Base-by-base conservation (phyloP, 2,113 vertebrate genomes). In the Odobenus rosmarus region DNA sequence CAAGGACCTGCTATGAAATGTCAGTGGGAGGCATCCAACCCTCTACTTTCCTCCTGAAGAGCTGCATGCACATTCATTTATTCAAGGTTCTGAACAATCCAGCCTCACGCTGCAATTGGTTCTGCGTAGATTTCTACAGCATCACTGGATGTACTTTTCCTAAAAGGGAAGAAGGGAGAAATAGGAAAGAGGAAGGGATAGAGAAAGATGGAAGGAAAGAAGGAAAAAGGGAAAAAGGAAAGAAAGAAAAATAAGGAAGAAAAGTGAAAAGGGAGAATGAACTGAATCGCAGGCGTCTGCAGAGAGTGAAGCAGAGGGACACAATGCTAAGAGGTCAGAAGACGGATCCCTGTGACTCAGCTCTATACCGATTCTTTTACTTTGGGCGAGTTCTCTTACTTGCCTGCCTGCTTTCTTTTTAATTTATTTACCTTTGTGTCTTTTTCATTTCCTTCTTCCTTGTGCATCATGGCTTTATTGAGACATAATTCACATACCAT, bases 11-110 rank as follows among this genome's bases (percentile, higher is more conserved):
- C 16, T 16, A 4, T 36, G 4, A n/a, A 21, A 33, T 19, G 1
- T 10, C n/a, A 42, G 49, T 2, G 13, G 74, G 46, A n/a, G 7
- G 61, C 3, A 3, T 0, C 23, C 18, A 46, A 28, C 1, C 28
- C 33, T 9, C 4, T 0, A 1, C 16, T 72, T 71, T 2, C 59
- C 82, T 59, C 28, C 67, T 10, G 5, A 42, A 71, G 83, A 16
- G 6, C 11, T 24, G 24, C 7, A 4, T 0, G 23, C 0, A 46
- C 10, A 0, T 36, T 11, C 10, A 1, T 9, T 55, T 53, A 21
- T 15, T 14, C 31, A 69, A 85, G 46, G 7, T 36, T 67, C 67
- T 55, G 13, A 86, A 31, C 53, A n/a, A 51, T 16, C 39, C 42
- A 96, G 39, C 49, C 77, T 36, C 42, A 81, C 28, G 26, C 14